phyloP scores from a whole-genome alignment of 2,113 vertebrate species.

The Syngnathus typhle region DNA sequence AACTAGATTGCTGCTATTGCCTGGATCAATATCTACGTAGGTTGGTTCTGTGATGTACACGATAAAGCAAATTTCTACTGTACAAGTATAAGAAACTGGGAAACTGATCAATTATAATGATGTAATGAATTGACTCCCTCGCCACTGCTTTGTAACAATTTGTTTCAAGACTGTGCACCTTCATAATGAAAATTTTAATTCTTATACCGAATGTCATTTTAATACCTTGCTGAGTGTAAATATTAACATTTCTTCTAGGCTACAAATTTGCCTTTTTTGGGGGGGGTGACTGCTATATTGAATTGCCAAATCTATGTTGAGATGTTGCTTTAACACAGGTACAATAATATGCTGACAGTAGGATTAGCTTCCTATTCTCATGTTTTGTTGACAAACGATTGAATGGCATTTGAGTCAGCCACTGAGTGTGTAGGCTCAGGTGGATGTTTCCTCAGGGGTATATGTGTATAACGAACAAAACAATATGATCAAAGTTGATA shows the following conservation, averaged over 20 bases:
- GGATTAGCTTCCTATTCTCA: slow-evolving; percentile 19
- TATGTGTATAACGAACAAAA: slow-evolving; percentile 46
- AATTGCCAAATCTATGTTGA: slow-evolving; percentile 35
- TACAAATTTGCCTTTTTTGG: slow-evolving; percentile 29
- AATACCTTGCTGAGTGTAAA: slow-evolving; percentile 22
- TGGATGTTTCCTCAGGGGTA: slow-evolving; percentile 71
- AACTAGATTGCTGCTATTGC: slow-evolving; percentile 4
- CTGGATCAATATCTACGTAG: slow-evolving; percentile 13
- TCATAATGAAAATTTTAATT: slow-evolving; percentile 13
- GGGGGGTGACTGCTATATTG: slow-evolving; percentile 12
- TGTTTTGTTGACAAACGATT: slow-evolving; percentile 24
- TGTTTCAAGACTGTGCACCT: slow-evolving; percentile 11
- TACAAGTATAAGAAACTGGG: not conserved
- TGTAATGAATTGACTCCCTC: not conserved
- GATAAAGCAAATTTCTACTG: slow-evolving; percentile 18
- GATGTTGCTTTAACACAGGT: slow-evolving; percentile 40
- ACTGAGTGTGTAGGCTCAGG: slow-evolving; percentile 40
- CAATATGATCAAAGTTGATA: slow-evolving; percentile 40
- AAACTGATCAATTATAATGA: not conserved
- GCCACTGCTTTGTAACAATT: slow-evolving; percentile 10
- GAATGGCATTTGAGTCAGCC: slow-evolving; percentile 42
- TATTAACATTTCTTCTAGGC: slow-evolving; percentile 19
- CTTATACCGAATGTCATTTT: not conserved
- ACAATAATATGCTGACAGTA: slow-evolving; percentile 39
- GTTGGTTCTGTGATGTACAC: slow-evolving; percentile 7